Base-by-base conservation (phyloP, 92 coral and sea anemone genomes). In the Palythoa caribaeorum region DNA sequence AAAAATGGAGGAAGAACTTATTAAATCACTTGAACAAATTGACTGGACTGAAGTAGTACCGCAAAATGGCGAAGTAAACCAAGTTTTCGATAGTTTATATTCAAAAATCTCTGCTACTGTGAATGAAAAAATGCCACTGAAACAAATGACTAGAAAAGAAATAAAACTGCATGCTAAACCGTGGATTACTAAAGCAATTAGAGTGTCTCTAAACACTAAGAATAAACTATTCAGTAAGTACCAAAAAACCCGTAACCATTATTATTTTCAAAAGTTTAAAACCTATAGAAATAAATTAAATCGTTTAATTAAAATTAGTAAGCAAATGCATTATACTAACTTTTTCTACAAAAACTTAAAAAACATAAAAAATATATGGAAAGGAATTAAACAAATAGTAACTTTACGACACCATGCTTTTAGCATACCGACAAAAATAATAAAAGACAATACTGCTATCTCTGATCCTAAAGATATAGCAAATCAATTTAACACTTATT, bases 71-170 rank as follows among this genome's bases (percentile, higher is more conserved):
- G 76, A 86, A 70, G 89, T 90, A 44, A 85, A 86, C 73, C 83
- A 90, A 70, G 60, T 75, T 15, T 86, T 91, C 17, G 74, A 20
- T 20, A 70, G 39, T 70, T 70, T 70, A 8, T 28, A 28, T 70
- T 70, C 74, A 35, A 70, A 70, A 28, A 70, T 88, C 38, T 63
- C 76, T 47, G 76, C 39, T 47, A 78, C 83, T 81, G 84, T 90
- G 36, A 85, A 92, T 92, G 79, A 71, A 52, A 90, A 90, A 71
- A 40, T 90, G 57, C 92, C 91, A 44, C 37, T 87, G 65, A 92
- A 70, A 76, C 79, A 87, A 83, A 75, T 87, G 69, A 76, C 90
- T 38, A 90, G 83, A 81, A 66, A 69, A 73, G 89, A 90, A 28
- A 73, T 83, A 11, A 92, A 92, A 47, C 50, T 80, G 8, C 83